These are phyloP conservation scores for Brachypodius melanocephalos DNA, from an alignment of 2,113 vertebrate species.

Conservation along the genomic window DNA sequence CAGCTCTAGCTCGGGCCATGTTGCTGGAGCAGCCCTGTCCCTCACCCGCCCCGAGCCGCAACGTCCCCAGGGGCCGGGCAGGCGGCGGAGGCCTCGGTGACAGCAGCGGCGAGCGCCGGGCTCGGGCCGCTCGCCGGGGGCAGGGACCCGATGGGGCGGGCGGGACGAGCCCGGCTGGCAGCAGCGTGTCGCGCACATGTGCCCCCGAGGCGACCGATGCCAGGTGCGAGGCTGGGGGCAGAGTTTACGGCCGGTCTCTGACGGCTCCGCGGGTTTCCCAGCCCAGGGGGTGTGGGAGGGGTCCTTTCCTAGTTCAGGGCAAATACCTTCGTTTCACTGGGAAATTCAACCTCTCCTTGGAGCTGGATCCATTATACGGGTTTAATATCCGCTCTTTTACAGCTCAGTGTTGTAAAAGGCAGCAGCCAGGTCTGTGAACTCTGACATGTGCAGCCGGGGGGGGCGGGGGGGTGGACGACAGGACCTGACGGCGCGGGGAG, in stretches of 20 bases:
- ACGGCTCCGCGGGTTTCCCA: not conserved
- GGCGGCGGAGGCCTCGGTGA: too few relatives aligned
- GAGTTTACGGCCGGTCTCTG: constrained; percentile 8
- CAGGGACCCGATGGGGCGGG: not conserved
- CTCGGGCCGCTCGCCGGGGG: not conserved
- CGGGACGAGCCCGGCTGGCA: not conserved
- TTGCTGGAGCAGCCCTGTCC: not conserved
- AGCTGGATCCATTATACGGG: constrained; percentile 56
- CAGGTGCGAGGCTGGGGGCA: constrained; percentile 53
- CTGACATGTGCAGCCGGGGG: constrained; percentile 39
- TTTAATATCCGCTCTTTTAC: constrained; percentile 66
- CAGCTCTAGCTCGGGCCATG: not conserved
- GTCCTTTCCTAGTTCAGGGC: not conserved
- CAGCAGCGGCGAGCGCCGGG: not conserved
- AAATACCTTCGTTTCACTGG: constrained; percentile 42
- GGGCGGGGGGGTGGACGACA: not conserved
- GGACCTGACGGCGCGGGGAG: not conserved
- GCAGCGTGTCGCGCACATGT: constrained; percentile 28
- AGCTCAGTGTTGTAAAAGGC: constrained; percentile 57
- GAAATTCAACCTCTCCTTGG: constrained; percentile 43
- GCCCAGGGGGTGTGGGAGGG: not conserved
- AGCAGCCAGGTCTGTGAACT: constrained; percentile 61
- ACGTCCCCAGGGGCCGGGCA: not conserved
- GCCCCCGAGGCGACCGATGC: constrained; percentile 8
- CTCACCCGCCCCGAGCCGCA: not conserved